Conservation (phyloP, 2,113 vertebrate species). For the Mesembrinibis cayennensis region DNA sequence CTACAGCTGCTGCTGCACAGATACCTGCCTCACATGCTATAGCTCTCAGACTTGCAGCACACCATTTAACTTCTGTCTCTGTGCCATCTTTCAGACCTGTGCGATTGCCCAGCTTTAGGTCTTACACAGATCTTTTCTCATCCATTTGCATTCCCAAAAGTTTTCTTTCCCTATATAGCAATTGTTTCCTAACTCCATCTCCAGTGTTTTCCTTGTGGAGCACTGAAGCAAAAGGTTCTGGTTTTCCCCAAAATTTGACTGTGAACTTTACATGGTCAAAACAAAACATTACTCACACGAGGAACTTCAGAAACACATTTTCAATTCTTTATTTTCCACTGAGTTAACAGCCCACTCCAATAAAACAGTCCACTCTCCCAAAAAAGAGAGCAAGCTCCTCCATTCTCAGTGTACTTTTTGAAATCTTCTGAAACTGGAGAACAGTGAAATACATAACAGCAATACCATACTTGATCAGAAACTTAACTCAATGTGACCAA, state of each 20-base stretch:
- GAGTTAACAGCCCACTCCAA: background rate
- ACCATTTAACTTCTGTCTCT: background rate
- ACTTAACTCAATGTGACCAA: background rate
- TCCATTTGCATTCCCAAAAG: background rate
- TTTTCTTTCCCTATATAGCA: background rate
- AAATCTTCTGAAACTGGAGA: background rate
- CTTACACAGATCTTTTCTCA: background rate
- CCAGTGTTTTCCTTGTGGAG: background rate
- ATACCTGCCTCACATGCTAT: background rate
- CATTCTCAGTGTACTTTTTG: background rate
- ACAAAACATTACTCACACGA: background rate
- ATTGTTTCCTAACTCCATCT: background rate
- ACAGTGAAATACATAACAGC: background rate
- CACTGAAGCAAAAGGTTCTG: background rate
- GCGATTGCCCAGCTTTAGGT: background rate
- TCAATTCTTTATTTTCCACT: background rate
- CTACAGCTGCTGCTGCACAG: background rate
- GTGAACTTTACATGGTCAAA: background rate
- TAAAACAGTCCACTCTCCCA: background rate
- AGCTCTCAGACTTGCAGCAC: background rate
- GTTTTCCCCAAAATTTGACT: background rate
- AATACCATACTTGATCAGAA: background rate
- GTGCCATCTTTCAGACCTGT: background rate
- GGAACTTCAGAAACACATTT: background rate
- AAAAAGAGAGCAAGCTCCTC: background rate